Conservation (phyloP, 2,797 vertebrate species). For the Euphonia xanthogaster region DNA sequence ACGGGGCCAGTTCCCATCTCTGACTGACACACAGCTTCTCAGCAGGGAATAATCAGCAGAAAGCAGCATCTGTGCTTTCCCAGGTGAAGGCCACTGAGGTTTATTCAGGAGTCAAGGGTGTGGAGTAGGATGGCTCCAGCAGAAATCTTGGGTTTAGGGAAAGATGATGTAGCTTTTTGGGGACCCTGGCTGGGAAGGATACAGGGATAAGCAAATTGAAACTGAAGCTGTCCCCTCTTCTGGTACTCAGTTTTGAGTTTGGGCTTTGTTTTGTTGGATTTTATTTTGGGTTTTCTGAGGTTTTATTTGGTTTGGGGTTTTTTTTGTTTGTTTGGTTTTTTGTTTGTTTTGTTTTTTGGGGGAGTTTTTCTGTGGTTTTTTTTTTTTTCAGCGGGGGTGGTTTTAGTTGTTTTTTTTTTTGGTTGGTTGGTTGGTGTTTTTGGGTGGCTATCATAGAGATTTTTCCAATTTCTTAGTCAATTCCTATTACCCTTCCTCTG, state of each 20-base stretch:
- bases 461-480: neutral
- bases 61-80: neutral
- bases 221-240: neutral
- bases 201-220: neutral
- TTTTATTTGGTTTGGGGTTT: too few species aligned
- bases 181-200: neutral
- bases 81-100: neutral
- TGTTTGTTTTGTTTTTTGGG: too few species aligned
- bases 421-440: neutral
- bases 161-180: neutral
- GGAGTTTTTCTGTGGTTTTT: neutral
- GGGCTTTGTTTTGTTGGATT: neutral
- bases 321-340: too few species aligned
- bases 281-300: neutral
- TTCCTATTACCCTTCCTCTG: neutral
- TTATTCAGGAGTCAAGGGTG: neutral
- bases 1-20: neutral
- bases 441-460: neutral
- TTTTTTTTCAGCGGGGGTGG: too few species aligned
- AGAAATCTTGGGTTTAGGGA: neutral
- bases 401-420: neutral
- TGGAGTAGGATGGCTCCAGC: neutral
- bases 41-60: neutral
- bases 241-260: neutral
- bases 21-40: neutral